Base-by-base conservation (phyloP, 2,888 invertebrate genomes). In the Idaea straminata region DNA sequence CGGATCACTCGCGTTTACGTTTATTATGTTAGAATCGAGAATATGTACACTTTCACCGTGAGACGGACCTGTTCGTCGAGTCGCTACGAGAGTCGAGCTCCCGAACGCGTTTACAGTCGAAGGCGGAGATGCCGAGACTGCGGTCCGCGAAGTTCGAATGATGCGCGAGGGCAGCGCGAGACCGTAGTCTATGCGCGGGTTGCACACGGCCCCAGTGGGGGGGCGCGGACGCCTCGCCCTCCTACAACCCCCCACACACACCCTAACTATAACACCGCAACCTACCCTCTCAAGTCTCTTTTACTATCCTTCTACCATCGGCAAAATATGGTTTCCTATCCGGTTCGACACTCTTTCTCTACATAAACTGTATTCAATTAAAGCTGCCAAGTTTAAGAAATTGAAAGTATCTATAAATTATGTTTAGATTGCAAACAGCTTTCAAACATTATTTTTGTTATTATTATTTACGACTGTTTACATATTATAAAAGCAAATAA, bases 201-300 rank as follows among this genome's bases (percentile, higher is more conserved):
- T 92, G 92, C 93, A 92, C 93, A 93, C 93, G 93, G 93, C 93
- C 90, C 93, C 84, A 89, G 89, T 88, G 87, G 90, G 79, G 91
- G 90, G 92, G 47, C 47, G 47, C 47, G 86, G 76, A 79, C 73
- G 67, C 73, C 73, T 75, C 76, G 68, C 79, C 84, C 82, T 83
- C 83, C 81, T 81, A 83, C 74, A 79, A 57, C 64, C n/a, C 69
- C 63, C 72, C 78, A 71, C 77, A 80, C 80, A 72, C 79, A 71
- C 78, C 79, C 75, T 75, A 72, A 69, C 71, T 65, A 68, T 65
- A 70, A 68, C 70, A 65, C 64, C 72, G 70, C 69, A 70, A 62
- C 72, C 71, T 68, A 67, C 62, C 74, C 62, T 61, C 13, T 47
- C 4, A 47, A 47, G 10, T 47, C 4, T 47, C 47, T 47, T 10